These are phyloP conservation scores for Bubo bubo DNA, from an alignment of 2,113 vertebrate species.

Conservation along the genomic window DNA sequence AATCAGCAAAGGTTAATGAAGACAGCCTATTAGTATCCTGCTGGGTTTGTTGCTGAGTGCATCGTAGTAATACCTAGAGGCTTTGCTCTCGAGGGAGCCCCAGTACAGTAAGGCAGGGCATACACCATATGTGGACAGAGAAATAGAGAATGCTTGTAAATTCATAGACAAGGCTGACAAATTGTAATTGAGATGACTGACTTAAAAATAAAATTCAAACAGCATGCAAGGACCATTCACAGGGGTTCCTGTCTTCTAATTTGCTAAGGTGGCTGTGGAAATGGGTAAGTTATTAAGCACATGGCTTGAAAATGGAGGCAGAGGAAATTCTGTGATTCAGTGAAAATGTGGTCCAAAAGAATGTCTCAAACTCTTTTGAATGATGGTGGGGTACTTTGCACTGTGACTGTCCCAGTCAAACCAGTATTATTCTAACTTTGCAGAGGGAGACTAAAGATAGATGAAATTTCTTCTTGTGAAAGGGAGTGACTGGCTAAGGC, in stretches of 20 bases:
- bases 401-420: not conserved
- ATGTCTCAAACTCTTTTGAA: not conserved
- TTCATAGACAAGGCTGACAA: not conserved
- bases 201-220: not conserved
- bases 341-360: not conserved
- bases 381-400: not conserved
- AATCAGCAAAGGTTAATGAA: slow-evolving; percentile 31
- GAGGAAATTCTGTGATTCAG: not conserved
- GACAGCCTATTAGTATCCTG: not conserved
- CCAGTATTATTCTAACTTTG: not conserved
- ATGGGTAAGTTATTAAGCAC: not conserved
- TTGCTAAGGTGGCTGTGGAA: not conserved
- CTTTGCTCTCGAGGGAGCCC: not conserved
- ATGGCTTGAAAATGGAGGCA: not conserved
- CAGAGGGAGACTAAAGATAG: not conserved
- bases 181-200: not conserved
- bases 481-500: not conserved
- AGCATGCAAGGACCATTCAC: not conserved
- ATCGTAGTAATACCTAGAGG: not conserved
- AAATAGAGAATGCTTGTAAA: not conserved
- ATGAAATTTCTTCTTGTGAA: not conserved
- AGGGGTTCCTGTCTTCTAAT: not conserved
- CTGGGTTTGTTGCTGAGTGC: slow-evolving; percentile 13
- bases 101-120: not conserved
- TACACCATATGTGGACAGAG: not conserved